Evolutionary conservation across 30 jellyfish, hydroid and myxozoan genomes (phyloP), one percentile per base, ranked within the genome.

Genomic region (Cassiopea andromeda): DNA sequence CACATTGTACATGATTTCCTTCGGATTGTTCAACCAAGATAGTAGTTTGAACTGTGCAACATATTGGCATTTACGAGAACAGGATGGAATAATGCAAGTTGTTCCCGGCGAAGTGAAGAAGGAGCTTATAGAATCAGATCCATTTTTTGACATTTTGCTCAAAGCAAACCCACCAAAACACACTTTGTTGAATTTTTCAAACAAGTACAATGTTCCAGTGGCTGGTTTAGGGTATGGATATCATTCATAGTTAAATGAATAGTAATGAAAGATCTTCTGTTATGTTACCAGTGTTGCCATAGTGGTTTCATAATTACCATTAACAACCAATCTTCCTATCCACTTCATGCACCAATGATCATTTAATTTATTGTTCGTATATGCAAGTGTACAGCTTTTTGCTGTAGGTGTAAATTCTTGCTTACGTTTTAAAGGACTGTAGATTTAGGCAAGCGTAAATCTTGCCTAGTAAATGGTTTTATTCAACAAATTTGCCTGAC

Each of bases 21-120:
- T 49, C 60, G 96, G 96, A 47, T 46, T 90, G 19, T 83, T 90
- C 83, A 47, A 83, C 84, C 69, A 78, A 44, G 83, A 60, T 6
- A 46, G 67, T 17, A 69, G 83, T 64, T 7, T 86, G 61, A 73
- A 81, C 60, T 64, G 97, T 43, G 97, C 97, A 0, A 92, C 97
- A 16, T 93, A 92, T 81, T 92, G 97, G 97, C 92, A 93, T 69
- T 76, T 92, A 44, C 81, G 89, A 15, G 96, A 89, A 70, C 84
- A 92, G 75, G 60, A 92, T 87, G 97, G 97, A 27, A 91, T 74
- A 44, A 69, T 79, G 80, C 84, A 85, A 69, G 91, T 81, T 45
- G 89, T 92, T 19, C 88, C 90, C 49, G 95, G 92, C 13, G 95
- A 92, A 73, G 90, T 61, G 68, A 82, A 82, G 82, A 49, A 50